Percentiles rank a stretch among this genome's conserved stretches.
These are phyloP conservation scores for Bombylius major DNA, from an alignment of 2,888 invertebrate genomes.

Conservation along the genomic window DNA sequence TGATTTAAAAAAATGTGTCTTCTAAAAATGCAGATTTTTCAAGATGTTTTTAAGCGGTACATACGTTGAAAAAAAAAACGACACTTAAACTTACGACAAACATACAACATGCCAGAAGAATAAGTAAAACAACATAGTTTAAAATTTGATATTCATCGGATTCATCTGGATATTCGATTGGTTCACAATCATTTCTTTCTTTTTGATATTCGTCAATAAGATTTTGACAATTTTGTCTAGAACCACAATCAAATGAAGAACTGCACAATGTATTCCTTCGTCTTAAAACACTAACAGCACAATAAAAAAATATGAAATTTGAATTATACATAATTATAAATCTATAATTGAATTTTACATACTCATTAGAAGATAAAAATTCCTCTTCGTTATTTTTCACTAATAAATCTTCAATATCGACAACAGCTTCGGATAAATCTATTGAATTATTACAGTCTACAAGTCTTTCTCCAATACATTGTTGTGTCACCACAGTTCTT, in stretches of 20 bases:
- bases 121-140: constrained; percentile 68
- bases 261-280: constrained; percentile 32
- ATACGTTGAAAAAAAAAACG: too few relatives aligned
- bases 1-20: not conserved
- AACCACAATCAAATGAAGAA: constrained; percentile 40
- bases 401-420: constrained; percentile 54
- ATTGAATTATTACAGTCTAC: too few relatives aligned
- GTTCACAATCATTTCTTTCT: constrained; percentile 40
- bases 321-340: not conserved
- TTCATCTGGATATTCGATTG: constrained; percentile 41
- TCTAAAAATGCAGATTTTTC: not conserved
- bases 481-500: too few relatives aligned
- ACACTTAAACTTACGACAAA: constrained; percentile 63
- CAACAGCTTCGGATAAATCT: constrained; percentile 30
- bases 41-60: too few relatives aligned
- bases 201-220: constrained; percentile 42
- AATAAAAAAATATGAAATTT: not conserved
- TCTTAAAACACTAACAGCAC: not conserved
- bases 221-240: constrained; percentile 39
- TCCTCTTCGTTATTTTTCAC: constrained; percentile 16
- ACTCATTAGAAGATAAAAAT: too few relatives aligned
- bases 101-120: constrained; percentile 71
- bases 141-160: constrained; percentile 57
- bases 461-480: constrained; percentile 1
- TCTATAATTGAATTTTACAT: too few relatives aligned